Conservation (phyloP, 2,797 vertebrate genomes). For the Picus viridis region DNA sequence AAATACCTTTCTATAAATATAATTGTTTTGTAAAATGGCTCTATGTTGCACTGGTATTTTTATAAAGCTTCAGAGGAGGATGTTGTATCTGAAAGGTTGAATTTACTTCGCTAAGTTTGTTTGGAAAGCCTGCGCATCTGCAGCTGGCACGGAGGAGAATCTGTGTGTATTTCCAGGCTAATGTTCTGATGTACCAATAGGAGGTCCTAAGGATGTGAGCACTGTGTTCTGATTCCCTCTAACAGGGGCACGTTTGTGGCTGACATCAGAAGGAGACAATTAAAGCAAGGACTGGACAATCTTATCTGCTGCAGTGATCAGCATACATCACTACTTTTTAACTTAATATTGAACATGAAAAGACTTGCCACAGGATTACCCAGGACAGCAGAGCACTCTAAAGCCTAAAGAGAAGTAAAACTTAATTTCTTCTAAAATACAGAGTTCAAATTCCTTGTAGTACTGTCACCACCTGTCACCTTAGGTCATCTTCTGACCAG, state of each 20-base stretch:
- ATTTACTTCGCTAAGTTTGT: neutral
- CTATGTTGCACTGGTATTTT: slow-evolving; percentile 64
- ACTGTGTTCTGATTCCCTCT: neutral
- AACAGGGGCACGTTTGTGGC: neutral
- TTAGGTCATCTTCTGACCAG: neutral
- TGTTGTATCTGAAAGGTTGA: neutral
- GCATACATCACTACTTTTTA: neutral
- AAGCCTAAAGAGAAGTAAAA: slow-evolving; percentile 6
- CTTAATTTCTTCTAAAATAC: neutral
- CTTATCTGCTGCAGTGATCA: neutral
- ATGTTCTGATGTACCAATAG: neutral
- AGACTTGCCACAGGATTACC: neutral
- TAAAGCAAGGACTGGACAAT: slow-evolving; percentile 32
- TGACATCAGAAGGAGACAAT: neutral
- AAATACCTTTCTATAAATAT: slow-evolving; percentile 66
- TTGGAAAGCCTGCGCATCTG: neutral
- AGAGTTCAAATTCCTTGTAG: neutral
- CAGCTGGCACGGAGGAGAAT: neutral
- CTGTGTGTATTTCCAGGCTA: neutral
- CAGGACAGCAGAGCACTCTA: neutral
- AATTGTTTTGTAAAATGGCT: slow-evolving; percentile 72
- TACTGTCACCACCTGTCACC: neutral
- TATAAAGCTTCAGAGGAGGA: slow-evolving; percentile 60
- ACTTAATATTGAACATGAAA: neutral
- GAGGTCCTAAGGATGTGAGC: neutral